A percentile compares a stretch with the other conserved stretches of the same genome.
These are phyloP conservation scores for Cotesia vestalis DNA, from an alignment of 1,140 invertebrate species.

Conservation along the genomic window DNA sequence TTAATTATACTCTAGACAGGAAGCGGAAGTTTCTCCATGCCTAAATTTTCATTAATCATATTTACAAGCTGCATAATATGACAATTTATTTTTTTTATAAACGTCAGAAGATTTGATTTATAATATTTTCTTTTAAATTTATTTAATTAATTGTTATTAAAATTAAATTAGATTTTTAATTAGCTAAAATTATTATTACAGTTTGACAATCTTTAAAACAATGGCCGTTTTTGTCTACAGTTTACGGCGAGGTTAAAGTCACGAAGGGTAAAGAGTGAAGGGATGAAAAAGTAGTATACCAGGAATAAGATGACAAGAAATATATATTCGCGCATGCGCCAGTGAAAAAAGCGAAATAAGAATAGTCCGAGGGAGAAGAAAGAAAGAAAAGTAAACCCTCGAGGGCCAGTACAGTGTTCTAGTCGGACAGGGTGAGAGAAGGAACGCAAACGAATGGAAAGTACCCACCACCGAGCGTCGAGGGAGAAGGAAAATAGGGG, in stretches of 20 bases:
- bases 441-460: slow-evolving; percentile 38
- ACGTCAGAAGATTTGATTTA: too few relatives aligned
- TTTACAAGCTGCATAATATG: too few relatives aligned
- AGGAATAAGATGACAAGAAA: slow-evolving; percentile 24
- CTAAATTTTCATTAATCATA: too few relatives aligned
- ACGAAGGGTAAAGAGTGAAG: slow-evolving; percentile 28
- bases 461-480: slow-evolving; percentile 11
- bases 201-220: too few relatives aligned
- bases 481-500: slow-evolving; percentile 29
- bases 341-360: slow-evolving; percentile 49
- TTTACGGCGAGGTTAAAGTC: slow-evolving; percentile 34
- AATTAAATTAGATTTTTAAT: too few relatives aligned
- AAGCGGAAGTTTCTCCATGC: too few relatives aligned
- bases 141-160: too few relatives aligned
- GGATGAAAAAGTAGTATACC: slow-evolving; percentile 20
- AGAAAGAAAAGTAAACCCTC: slow-evolving; percentile 13
- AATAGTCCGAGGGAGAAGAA: slow-evolving; percentile 36
- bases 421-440: slow-evolving; percentile 38
- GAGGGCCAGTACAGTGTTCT: slow-evolving; percentile 12
- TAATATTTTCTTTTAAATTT: too few relatives aligned
- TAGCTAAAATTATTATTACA: too few relatives aligned
- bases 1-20: too few relatives aligned
- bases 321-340: slow-evolving; percentile 20
- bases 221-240: too few relatives aligned
- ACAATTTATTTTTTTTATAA: too few relatives aligned